These are phyloP conservation scores for Frankliniella intonsa DNA, from an alignment of 2,888 invertebrate genomes.

Conservation along the genomic window DNA sequence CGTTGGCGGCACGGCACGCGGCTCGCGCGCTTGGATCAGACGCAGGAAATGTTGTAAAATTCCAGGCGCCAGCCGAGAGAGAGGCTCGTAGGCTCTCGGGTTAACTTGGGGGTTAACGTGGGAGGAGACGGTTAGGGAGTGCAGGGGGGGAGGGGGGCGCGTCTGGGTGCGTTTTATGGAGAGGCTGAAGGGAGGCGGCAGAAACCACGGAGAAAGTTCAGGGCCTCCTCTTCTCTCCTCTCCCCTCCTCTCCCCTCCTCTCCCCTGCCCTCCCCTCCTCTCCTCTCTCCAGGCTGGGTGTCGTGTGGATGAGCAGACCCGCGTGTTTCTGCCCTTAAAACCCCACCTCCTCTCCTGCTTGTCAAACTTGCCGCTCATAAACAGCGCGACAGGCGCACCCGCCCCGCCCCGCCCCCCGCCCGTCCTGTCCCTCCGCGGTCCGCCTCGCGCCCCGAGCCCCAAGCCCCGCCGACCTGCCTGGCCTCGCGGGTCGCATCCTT, in stretches of 20 bases:
- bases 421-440: neutral
- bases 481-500: too few relatives aligned
- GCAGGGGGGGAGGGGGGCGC: neutral
- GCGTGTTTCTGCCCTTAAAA: too few relatives aligned
- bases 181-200: slow-evolving; percentile 19
- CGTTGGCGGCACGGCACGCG: too few relatives aligned
- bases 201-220: slow-evolving; percentile 23
- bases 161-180: neutral
- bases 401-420: neutral
- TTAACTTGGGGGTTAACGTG: neutral
- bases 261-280: neutral
- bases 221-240: slow-evolving; percentile 20
- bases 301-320: too few relatives aligned
- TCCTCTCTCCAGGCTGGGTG: neutral
- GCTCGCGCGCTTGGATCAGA: too few relatives aligned
- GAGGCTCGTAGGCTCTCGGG: too few relatives aligned
- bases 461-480: neutral
- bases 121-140: slow-evolving; percentile 28
- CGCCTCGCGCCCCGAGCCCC: neutral
- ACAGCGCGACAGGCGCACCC: neutral
- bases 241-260: neutral
- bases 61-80: too few relatives aligned
- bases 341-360: neutral
- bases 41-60: too few relatives aligned
- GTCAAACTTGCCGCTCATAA: slow-evolving; percentile 1